Base-by-base conservation (phyloP, 2,113 vertebrate species). In the Salvelinus namaycush region DNA sequence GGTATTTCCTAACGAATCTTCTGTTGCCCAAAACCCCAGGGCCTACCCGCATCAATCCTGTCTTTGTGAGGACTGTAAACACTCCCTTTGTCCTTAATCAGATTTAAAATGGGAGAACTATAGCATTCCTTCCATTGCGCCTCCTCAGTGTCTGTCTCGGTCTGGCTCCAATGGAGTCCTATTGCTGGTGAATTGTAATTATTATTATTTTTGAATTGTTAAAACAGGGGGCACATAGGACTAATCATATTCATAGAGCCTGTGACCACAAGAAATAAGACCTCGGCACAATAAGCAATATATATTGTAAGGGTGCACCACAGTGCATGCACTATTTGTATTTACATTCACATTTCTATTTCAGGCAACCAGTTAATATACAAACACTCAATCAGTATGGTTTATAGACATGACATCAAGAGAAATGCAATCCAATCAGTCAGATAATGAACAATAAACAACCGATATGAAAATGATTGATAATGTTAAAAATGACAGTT, bases 51-150 rank as follows among this genome's bases (percentile, higher is more conserved):
- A 69, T 65, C 64, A 84, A 81, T 78, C 66, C 54, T 27, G 51
- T 83, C 78, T 86, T 88, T 80, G 83, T 85, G 73, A 68, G 22
- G 68, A 83, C 24, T 73, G 54, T 34, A 86, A 84, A 87, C 84
- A 78, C 39, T 39, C 18, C 60, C 64, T 60, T 83, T 81, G 64
- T 73, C 26, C 44, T 81, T 87, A 77, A 82, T 83, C 82, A 76
- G 26, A 73, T 79, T 86, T 83, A 57, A 57, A 75, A 82, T 77
- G 70, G 76, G 65, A 80, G 74, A 85, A 77, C 54, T 77, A 8
- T 79, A 78, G 77, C 79, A 71, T 79, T 81, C 34, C 20, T 62
- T 81, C 57, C 70, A 31, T 24, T 27, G 4, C 68, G 71, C 70
- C 66, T 75, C 82, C 75, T 31, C 18, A n/a, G 65, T 75, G 34